Conservation (phyloP, 2,888 invertebrate species). For the Toxonevra muliebris region DNA sequence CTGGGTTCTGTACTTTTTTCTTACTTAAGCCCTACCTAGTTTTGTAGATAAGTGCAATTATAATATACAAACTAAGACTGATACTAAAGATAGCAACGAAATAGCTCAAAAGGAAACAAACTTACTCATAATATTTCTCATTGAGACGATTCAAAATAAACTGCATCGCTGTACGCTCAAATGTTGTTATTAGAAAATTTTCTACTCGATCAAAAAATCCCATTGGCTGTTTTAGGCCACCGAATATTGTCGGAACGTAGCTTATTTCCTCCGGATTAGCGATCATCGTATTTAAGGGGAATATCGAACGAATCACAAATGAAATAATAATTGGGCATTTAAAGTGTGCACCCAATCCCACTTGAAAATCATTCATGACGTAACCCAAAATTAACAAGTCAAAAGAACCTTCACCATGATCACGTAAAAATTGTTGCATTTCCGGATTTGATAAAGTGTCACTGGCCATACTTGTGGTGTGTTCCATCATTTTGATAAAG, state of each 20-base stretch:
- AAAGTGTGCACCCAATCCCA: constrained; percentile 59
- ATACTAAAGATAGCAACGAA: neutral
- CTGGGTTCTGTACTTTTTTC: too few relatives aligned
- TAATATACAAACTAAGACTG: too few relatives aligned
- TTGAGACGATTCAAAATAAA: constrained; percentile 15
- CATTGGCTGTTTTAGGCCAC: constrained; percentile 41
- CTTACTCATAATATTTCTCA: constrained; percentile 30
- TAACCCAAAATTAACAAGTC: constrained; percentile 57
- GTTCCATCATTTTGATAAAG: neutral
- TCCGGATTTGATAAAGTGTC: neutral
- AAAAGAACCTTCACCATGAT: constrained; percentile 42
- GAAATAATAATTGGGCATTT: constrained; percentile 54
- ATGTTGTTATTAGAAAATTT: constrained; percentile 38
- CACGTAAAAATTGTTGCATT: constrained; percentile 37
- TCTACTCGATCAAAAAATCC: constrained; percentile 41
- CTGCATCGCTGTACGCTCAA: constrained; percentile 24
- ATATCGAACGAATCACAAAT: constrained; percentile 46
- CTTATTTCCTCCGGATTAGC: constrained; percentile 53
- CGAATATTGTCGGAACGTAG: constrained; percentile 47
- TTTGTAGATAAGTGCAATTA: too few relatives aligned
- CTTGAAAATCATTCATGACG: constrained; percentile 53
- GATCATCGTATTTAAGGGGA: constrained; percentile 40
- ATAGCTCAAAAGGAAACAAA: neutral
- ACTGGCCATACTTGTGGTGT: neutral
- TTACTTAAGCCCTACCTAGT: too few relatives aligned